Conservation (phyloP, 2,797 vertebrate genomes). For the Acanthurus tractus region DNA sequence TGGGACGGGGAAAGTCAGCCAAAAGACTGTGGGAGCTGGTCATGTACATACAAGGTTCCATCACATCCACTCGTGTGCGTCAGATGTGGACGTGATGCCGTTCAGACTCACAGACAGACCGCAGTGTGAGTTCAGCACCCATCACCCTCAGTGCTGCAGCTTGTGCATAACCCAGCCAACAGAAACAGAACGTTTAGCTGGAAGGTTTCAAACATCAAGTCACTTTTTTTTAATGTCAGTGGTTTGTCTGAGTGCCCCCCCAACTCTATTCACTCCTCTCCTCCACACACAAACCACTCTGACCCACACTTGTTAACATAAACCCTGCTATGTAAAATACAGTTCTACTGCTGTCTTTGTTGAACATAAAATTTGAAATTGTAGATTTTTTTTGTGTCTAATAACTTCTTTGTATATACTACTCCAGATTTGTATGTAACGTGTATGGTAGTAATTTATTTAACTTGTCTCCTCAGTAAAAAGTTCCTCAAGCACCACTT, state of each 20-base stretch:
- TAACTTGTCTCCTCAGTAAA: slow-evolving; percentile 86
- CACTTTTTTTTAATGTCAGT: slow-evolving; percentile 28
- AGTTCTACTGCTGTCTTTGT: slow-evolving; percentile 81
- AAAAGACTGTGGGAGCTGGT: not conserved
- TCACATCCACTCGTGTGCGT: not conserved
- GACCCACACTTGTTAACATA: slow-evolving; percentile 49
- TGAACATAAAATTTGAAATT: slow-evolving; percentile 80
- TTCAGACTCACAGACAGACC: not conserved
- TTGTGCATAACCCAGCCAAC: slow-evolving; percentile 68
- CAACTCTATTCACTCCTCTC: too few relatives aligned
- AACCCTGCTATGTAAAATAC: slow-evolving; percentile 78
- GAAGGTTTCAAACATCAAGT: slow-evolving; percentile 61
- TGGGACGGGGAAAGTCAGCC: not conserved
- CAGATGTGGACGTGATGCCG: not conserved
- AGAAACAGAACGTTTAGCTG: slow-evolving; percentile 52
- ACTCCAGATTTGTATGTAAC: slow-evolving; percentile 88
- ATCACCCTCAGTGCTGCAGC: not conserved
- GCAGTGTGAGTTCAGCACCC: slow-evolving; percentile 30
- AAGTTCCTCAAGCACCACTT: slow-evolving; percentile 82
- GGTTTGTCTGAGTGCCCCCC: slow-evolving; percentile 21
- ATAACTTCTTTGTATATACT: slow-evolving; percentile 89
- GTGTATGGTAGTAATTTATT: slow-evolving; percentile 91
- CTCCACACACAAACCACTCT: slow-evolving; percentile 38
- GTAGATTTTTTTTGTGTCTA: slow-evolving; percentile 84
- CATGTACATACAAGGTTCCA: not conserved